phyloP scores from a whole-genome alignment of 2,888 invertebrate species.

The Helleia helle region DNA sequence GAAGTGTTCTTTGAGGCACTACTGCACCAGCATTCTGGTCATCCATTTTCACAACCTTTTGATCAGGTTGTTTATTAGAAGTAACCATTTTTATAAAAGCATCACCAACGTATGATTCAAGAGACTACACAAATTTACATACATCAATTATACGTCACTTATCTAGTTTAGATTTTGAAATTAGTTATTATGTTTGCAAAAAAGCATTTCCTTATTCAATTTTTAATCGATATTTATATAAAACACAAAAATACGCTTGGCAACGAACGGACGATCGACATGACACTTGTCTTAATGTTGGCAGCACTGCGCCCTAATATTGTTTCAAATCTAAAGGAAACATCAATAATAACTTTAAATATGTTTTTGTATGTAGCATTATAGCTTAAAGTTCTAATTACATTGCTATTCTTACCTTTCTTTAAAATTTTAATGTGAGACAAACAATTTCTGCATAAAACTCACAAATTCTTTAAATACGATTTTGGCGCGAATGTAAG shows the following conservation, averaged over 20 bases:
- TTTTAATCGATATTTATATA: background rate
- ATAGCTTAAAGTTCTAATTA: too few relatives aligned
- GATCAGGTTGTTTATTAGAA: slow-evolving; percentile 61
- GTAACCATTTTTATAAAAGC: slow-evolving; percentile 60
- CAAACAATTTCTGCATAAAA: background rate
- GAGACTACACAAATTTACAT: background rate
- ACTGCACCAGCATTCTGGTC: slow-evolving; percentile 49
- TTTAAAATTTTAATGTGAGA: background rate
- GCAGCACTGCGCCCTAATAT: slow-evolving; percentile 24
- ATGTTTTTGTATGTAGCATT: too few relatives aligned
- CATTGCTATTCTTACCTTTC: slow-evolving; percentile 8
- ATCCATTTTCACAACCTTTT: slow-evolving; percentile 67
- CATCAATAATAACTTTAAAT: background rate
- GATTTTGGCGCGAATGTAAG: slow-evolving; percentile 5
- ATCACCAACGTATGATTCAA: slow-evolving; percentile 29
- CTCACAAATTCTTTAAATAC: background rate
- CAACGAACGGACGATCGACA: slow-evolving; percentile 15
- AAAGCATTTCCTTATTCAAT: background rate
- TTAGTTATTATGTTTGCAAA: too few relatives aligned
- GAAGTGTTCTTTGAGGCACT: slow-evolving; percentile 76
- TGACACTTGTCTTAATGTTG: slow-evolving; percentile 24
- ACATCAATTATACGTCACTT: too few relatives aligned
- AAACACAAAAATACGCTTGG: slow-evolving; percentile 1
- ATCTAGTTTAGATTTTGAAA: too few relatives aligned
- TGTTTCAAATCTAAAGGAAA: background rate